A percentile compares a stretch with the other conserved stretches of the same genome.
phyloP scores from a whole-genome alignment of 1,140 invertebrate species.

The Heliconius congener region DNA sequence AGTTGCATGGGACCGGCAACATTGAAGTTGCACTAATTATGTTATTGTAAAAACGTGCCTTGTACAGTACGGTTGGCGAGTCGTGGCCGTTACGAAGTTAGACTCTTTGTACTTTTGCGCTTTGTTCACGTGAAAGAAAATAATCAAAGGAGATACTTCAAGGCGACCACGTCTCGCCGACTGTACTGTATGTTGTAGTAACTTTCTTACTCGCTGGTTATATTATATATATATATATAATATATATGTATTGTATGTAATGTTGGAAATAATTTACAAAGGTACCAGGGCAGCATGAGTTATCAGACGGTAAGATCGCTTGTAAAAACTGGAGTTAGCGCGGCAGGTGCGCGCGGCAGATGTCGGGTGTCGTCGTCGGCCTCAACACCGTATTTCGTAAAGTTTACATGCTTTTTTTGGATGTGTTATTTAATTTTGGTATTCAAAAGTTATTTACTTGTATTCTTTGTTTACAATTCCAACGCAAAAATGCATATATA shows the following conservation, averaged over 20 bases:
- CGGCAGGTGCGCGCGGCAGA: conserved; percentile 67
- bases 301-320: conserved; percentile 50
- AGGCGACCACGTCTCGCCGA: no score
- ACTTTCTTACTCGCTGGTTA: neutral
- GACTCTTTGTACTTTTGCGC: no score
- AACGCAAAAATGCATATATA: no score
- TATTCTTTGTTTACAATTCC: no score
- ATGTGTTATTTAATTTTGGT: conserved; percentile 9
- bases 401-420: conserved; percentile 35
- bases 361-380: conserved; percentile 40
- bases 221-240: no score
- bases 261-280: conserved; percentile 49
- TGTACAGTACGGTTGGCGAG: neutral
- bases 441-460: neutral
- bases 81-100: no score
- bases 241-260: conserved; percentile 16
- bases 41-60: conserved; percentile 49
- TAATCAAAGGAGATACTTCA: no score
- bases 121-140: no score
- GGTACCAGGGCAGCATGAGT: conserved; percentile 55
- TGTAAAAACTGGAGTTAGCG: conserved; percentile 58
- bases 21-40: conserved; percentile 40
- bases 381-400: conserved; percentile 49
- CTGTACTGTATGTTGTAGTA: conserved; percentile 16
- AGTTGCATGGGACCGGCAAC: conserved; percentile 22